A percentile compares a stretch with the other conserved stretches of the same genome.
phyloP scores from a whole-genome alignment of 2,113 vertebrate genomes.

The Pogona vitticeps region DNA sequence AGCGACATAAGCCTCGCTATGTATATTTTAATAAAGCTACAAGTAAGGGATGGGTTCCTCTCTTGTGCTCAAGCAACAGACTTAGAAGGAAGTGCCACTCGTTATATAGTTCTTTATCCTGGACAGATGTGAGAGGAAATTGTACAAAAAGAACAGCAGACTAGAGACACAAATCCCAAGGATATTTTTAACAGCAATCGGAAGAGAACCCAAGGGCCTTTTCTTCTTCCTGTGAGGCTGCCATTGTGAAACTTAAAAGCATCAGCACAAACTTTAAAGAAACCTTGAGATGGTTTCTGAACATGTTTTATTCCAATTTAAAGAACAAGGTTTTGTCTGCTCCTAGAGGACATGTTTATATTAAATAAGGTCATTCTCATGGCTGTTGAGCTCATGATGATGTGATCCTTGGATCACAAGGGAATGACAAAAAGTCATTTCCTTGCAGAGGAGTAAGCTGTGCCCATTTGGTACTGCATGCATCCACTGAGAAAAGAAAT shows the following conservation, averaged over 20 bases:
- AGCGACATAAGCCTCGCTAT: not conserved
- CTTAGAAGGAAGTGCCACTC: constrained; percentile 19
- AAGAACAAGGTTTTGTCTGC: constrained; percentile 33
- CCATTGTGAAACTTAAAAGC: constrained; percentile 5
- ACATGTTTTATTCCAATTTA: not conserved
- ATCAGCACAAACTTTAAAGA: constrained; percentile 34
- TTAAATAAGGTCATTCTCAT: not conserved
- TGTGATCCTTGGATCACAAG: not conserved
- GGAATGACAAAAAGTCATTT: not conserved
- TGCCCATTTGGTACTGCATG: not conserved
- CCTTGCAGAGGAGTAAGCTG: too few relatives aligned
- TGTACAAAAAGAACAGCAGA: constrained; percentile 21
- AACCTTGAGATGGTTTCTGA: constrained; percentile 19
- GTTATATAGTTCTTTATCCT: constrained; percentile 23
- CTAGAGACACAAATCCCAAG: constrained; percentile 14
- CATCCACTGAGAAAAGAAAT: not conserved
- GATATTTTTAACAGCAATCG: constrained; percentile 21
- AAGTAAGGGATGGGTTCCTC: constrained; percentile 18
- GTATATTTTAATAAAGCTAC: constrained; percentile 30
- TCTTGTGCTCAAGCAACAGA: not conserved
- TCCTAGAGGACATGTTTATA: constrained; percentile 16
- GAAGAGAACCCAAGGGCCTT: not conserved
- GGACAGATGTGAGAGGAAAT: constrained; percentile 21
- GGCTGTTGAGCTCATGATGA: not conserved
- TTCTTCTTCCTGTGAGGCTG: constrained; percentile 38